Base-by-base conservation (phyloP, 2,888 invertebrate species). In the Microctonus brassicae region DNA sequence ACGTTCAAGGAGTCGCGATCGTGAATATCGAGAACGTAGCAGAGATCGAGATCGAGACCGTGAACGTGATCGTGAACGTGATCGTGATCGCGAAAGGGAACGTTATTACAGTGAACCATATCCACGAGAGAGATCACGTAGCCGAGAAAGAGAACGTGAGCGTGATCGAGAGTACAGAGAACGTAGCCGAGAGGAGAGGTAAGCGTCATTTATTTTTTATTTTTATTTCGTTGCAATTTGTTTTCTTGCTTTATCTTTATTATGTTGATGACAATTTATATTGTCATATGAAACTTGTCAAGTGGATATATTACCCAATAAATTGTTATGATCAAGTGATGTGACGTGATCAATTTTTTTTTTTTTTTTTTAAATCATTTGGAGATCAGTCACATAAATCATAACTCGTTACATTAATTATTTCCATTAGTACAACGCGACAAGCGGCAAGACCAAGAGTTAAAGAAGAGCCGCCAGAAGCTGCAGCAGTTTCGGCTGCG, bases 181-280 rank as follows among this genome's bases (percentile, higher is more conserved):
- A 76, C 90, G 94, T 80, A 94, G 94, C 87, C 89, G 94, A 26
- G 94, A 94, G 85, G 94, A 94, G 86, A 92, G 93, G 94, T 94
- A 88, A 90, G 89, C 82, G 69, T 58, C 24, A 24, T 57, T 36
- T 22, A 7, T 36, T 36, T 17, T 11, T 7, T 62, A 0, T 6
- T 34, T 42, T 62, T n/a, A 5, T 62, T 13, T n/a, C n/a, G 42
- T 26, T 39, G 29, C 13, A 52, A 10, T 64, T n/a, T 61, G 5
- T 47, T 47, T 4, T 29, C n/a, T 10, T 34, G 13, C 33, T 47
- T 47, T 36, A 22, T 61, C 24, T 9, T 20, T 29, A 24, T 62
- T 58, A 75, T 60, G 11, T 34, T 61, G 61, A 58, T 69, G 24
- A 72, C 70, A 29, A 60, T n/a, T n/a, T n/a, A n/a, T n/a, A n/a